These are phyloP conservation scores for Crocuta crocuta DNA, from an alignment of 2,113 vertebrate genomes.

Conservation along the genomic window DNA sequence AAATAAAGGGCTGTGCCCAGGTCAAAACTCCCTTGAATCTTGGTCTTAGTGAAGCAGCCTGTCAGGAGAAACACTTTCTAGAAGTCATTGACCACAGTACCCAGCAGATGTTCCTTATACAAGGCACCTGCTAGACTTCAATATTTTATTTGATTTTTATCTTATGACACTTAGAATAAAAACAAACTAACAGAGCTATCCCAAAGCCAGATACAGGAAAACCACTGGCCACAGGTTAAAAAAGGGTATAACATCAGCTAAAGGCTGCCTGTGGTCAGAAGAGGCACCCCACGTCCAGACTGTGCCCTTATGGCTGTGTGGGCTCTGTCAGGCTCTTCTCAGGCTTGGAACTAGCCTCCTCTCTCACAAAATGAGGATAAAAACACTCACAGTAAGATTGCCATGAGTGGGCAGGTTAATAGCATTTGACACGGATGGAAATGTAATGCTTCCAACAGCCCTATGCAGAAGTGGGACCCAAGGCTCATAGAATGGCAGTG, in stretches of 20 bases:
- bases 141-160: not conserved
- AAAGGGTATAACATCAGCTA: not conserved
- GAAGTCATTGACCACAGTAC: not conserved
- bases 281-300: not conserved
- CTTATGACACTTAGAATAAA: not conserved
- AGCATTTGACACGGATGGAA: not conserved
- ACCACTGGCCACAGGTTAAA: not conserved
- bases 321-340: not conserved
- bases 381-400: not conserved
- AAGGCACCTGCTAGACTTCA: not conserved
- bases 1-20: not conserved
- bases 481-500: not conserved
- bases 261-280: not conserved
- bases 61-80: too few relatives aligned
- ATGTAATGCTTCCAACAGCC: not conserved
- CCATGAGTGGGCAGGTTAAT: not conserved
- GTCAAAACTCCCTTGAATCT: too few relatives aligned
- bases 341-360: not conserved
- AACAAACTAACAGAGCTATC: slow-evolving; percentile 1
- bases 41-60: not conserved
- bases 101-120: not conserved
- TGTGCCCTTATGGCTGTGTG: not conserved
- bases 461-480: not conserved
- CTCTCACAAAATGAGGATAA: not conserved
- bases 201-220: not conserved